These are phyloP conservation scores for Drosophila aff. DNA, from an alignment of 1,140 invertebrate genomes.

Conservation along the genomic window DNA sequence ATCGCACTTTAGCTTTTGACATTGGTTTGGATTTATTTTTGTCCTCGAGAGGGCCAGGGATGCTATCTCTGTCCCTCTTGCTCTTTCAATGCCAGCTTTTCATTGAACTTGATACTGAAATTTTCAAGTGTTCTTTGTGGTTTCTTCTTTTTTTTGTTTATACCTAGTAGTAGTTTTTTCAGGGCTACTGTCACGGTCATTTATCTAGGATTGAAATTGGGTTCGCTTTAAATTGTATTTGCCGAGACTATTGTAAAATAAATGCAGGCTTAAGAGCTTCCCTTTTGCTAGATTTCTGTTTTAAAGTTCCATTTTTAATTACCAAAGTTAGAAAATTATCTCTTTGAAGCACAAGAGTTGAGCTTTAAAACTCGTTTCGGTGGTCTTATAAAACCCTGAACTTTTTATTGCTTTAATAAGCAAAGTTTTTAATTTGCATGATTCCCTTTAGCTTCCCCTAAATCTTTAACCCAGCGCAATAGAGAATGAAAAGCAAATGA, in stretches of 20 bases:
- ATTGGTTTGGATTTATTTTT: constrained; percentile 39
- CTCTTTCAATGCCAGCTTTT: constrained; percentile 73
- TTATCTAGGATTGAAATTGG: neutral
- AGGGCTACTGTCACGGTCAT: constrained; percentile 34
- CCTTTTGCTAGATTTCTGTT: neutral
- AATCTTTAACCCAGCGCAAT: constrained; percentile 7
- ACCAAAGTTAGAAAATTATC: neutral
- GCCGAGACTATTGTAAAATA: no score
- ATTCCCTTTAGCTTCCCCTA: neutral
- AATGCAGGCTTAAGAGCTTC: neutral
- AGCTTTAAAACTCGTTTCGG: neutral
- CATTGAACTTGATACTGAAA: constrained; percentile 79
- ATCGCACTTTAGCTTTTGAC: constrained; percentile 58
- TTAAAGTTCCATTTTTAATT: neutral
- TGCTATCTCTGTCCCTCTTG: constrained; percentile 1
- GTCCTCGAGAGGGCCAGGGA: constrained; percentile 1
- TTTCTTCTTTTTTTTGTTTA: constrained; percentile 3
- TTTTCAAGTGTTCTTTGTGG: constrained; percentile 43
- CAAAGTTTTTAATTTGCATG: constrained; percentile 11
- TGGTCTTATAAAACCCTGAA: constrained; percentile 2
- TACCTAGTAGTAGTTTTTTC: neutral
- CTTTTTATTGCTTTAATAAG: constrained; percentile 17
- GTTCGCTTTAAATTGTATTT: neutral
- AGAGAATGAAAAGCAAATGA: constrained; percentile 13
- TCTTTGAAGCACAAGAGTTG: neutral